Evolutionary conservation across 2,888 invertebrate species (phyloP), one percentile per base, ranked within the genome.

Genomic region (Plutella xylostella): DNA sequence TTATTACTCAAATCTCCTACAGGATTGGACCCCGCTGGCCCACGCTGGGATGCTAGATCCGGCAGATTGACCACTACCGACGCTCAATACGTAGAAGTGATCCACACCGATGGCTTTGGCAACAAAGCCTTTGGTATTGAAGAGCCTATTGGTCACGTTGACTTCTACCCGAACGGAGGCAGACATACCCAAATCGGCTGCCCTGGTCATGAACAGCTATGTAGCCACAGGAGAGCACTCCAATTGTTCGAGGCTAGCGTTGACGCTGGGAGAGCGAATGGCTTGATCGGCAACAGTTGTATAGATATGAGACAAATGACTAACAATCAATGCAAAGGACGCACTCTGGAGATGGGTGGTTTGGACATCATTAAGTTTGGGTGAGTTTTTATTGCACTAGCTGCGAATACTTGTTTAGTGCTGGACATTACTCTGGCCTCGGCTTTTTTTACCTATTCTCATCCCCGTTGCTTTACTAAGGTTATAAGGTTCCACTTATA

Each of bases 121-220:
- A 17, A 14, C 5, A 38, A 43, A 11, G 51, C 49, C 17, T 22
- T 46, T 30, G 53, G 51, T 15, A 51, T 51, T 14, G 43, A 45
- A 11, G 43, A 43, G 11, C 31, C 43, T 2, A 35, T 43, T 5
- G 51, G 47, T 9, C 28, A 45, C 20, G 38, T 35, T 1, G 48
- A 50, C 40, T 45, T 47, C 30, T 51, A 39, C 44, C 25, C 46
- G 9, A 51, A 51, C 22, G 59, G 63, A 39, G 83, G 83, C 14
- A 49, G 33, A 9, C 11, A 40, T 15, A 42, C 35, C 9, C 43
- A 48, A 30, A 40, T 34, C 1, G 34, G 43, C 11, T 48, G 40
- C 33, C 6, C 25, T 4, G 22, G 40, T 14, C 45, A 45, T 37
- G 17, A n/a, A n/a, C n/a, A n/a, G n/a, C n/a, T 7, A 6, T 48